phyloP scores from a whole-genome alignment of 2,888 invertebrate genomes.

The Parelbella ahira region DNA sequence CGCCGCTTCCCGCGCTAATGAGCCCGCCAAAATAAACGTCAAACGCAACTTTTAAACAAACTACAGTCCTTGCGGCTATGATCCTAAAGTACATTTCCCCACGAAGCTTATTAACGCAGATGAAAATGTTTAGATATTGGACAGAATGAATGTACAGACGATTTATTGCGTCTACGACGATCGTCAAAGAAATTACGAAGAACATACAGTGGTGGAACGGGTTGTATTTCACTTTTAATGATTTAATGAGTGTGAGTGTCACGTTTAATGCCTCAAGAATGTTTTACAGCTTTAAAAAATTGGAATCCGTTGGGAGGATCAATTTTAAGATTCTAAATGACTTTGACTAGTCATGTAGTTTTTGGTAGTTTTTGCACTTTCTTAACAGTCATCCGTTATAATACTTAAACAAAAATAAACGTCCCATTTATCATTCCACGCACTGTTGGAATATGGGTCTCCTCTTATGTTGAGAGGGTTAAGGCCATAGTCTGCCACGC shows the following conservation, averaged over 20 bases:
- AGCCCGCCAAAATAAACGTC: conserved; percentile 57
- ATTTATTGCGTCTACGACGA: conserved; percentile 41
- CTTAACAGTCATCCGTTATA: too few species aligned
- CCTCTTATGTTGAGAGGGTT: too few species aligned
- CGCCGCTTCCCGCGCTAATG: conserved; percentile 51
- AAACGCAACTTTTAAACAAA: conserved; percentile 35
- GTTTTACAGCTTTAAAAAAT: conserved; percentile 36
- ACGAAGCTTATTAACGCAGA: conserved; percentile 13
- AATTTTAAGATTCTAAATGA: conserved; percentile 16
- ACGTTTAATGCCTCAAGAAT: conserved; percentile 32
- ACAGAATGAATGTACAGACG: conserved; percentile 36
- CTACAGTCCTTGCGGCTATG: conserved; percentile 13
- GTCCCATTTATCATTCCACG: too few species aligned
- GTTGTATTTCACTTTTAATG: conserved; percentile 47
- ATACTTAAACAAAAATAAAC: too few species aligned
- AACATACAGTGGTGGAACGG: conserved; percentile 42
- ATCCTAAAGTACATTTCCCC: conserved; percentile 30
- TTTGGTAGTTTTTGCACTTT: conserved; percentile 10
- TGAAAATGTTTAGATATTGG: conserved; percentile 20
- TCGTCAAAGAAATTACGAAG: conserved; percentile 45
- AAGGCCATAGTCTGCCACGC: too few species aligned
- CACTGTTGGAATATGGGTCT: too few species aligned
- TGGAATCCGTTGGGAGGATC: conserved; percentile 29
- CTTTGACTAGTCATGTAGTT: conserved; percentile 6
- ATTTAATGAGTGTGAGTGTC: conserved; percentile 43